A percentile compares a stretch with the other conserved stretches of the same genome.
Evolutionary conservation across 2,797 vertebrate species (phyloP).

Genomic region (Leptoclinus maculatus): DNA sequence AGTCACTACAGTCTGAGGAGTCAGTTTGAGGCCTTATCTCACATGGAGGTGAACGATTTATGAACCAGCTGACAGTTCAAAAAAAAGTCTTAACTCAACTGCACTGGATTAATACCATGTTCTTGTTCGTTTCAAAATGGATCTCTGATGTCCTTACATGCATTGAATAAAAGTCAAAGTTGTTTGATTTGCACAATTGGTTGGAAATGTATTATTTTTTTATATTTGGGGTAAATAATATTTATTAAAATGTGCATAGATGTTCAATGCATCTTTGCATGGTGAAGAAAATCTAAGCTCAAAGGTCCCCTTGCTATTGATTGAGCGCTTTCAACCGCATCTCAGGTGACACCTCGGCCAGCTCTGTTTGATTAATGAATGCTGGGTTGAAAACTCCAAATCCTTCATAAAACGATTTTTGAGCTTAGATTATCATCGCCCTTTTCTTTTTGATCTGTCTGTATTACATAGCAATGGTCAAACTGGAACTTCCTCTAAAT

Average conservation of each 20-base stretch:
- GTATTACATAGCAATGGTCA: background rate
- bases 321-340: background rate
- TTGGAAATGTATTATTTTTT: constrained; percentile 56
- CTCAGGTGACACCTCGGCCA: constrained; percentile 1
- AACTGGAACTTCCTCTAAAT: background rate
- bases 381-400: background rate
- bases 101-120: constrained; percentile 69
- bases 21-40: constrained; percentile 82
- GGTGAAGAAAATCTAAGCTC: background rate
- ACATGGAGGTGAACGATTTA: constrained; percentile 52
- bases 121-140: constrained; percentile 78
- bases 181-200: constrained; percentile 77
- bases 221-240: background rate
- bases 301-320: constrained; percentile 5
- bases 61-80: constrained; percentile 62
- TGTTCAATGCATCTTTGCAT: background rate
- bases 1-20: constrained; percentile 96
- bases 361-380: background rate
- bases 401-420: background rate
- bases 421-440: background rate
- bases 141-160: constrained; percentile 79
- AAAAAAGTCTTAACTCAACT: constrained; percentile 57
- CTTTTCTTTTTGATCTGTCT: background rate
- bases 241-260: background rate
- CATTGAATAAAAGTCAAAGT: constrained; percentile 81